Base-by-base conservation (phyloP, 92 coral and sea anemone species). In the Palythoa heliodiscus region DNA sequence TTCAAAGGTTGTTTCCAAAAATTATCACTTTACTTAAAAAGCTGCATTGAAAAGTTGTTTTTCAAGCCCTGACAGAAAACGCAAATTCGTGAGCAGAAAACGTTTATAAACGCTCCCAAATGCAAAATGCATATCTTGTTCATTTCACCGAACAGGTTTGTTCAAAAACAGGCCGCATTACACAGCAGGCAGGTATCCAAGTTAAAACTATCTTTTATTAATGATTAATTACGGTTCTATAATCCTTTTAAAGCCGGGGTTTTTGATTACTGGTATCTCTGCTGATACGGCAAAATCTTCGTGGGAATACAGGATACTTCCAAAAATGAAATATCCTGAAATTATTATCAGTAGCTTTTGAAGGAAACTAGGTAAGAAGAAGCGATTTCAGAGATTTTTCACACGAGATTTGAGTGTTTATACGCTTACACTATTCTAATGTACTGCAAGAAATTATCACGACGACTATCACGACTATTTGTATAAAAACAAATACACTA, bases 221-320 rank as follows among this genome's bases (percentile, higher is more conserved):
- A 75, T 23, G 80, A 52, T 22, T 75, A 53, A 75, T 53, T 23
- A 75, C 40, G 60, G 64, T 52, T 35, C 52, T 75, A 29, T 29
- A 70, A 63, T 63, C 69, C 35, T 75, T 75, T 35, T 52, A 15
- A 75, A 75, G 63, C 66, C 38, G 1, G 11, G 4, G 60, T 11
- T 75, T 52, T 52, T 52, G 61, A 47, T 23, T 52, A n/a, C 4
- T n/a, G 24, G 29, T 22, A 67, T 63, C 69, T 24, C 1, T 22
- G 60, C 20, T 53, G 29, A 52, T 69, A 6, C 12, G 17, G 73
- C 0, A 37, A 69, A 69, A 25, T 25, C 19, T 13, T 25, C 73
- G 50, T 43, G 50, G 50, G 50, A 43, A 69, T 69, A 16, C 16
- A 37, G 11, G 73, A 25, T 29, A 11, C 12, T 3, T n/a, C 22